Conservation (phyloP, 1,140 invertebrate species). For the Glomeris maerens region DNA sequence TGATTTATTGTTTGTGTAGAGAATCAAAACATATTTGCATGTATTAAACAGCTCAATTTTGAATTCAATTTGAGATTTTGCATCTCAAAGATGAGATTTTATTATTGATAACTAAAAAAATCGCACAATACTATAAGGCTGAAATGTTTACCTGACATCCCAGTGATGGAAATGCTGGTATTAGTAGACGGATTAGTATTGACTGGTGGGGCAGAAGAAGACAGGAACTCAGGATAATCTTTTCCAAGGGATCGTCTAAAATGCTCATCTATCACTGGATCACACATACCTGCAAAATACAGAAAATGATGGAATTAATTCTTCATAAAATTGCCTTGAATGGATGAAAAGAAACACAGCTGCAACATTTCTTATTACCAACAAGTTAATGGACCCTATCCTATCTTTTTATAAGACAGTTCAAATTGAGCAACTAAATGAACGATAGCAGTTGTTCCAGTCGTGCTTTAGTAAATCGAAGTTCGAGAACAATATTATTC, state of each 20-base stretch:
- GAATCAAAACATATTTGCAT: too few relatives aligned
- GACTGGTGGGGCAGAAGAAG: conserved; percentile 7
- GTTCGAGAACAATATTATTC: too few relatives aligned
- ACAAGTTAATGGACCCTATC: too few relatives aligned
- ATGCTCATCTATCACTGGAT: conserved; percentile 89
- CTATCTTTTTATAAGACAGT: neutral
- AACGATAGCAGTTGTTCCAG: neutral
- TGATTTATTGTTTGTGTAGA: too few relatives aligned
- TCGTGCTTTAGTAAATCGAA: too few relatives aligned
- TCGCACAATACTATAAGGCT: too few relatives aligned
- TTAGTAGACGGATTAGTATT: conserved; percentile 11
- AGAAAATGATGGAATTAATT: conserved; percentile 1
- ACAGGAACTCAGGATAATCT: conserved; percentile 65
- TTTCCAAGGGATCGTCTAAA: conserved; percentile 82
- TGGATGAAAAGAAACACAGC: neutral
- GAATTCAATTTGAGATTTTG: too few relatives aligned
- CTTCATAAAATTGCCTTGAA: neutral
- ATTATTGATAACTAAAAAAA: too few relatives aligned
- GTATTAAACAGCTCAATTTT: too few relatives aligned
- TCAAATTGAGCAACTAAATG: neutral
- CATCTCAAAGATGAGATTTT: too few relatives aligned
- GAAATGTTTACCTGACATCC: conserved; percentile 26
- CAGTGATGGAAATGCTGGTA: conserved; percentile 31
- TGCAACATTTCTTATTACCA: conserved; percentile 2
- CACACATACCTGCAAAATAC: conserved; percentile 30